phyloP scores from a whole-genome alignment of 2,113 vertebrate species.

The Romanogobio albipinnatus region DNA sequence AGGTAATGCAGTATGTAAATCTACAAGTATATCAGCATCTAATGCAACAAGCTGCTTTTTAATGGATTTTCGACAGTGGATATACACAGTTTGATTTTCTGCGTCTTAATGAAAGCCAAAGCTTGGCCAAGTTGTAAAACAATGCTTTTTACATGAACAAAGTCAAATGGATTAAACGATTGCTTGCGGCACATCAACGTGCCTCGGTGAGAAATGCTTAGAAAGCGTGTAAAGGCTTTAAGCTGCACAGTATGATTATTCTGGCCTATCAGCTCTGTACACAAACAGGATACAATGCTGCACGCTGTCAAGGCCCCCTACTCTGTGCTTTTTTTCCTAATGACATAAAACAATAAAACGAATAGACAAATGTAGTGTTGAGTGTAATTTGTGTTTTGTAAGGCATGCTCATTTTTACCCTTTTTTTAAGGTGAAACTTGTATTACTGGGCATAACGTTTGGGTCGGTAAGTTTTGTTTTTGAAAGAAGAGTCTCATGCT shows the following conservation, averaged over 20 bases:
- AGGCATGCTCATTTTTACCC: too few species aligned
- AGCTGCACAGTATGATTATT: conserved; percentile 32
- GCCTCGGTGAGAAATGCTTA: conserved; percentile 22
- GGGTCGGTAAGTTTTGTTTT: too few species aligned
- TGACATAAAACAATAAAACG: conserved; percentile 47
- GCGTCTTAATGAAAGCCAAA: conserved; percentile 75
- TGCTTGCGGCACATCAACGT: conserved; percentile 24
- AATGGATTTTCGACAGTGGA: conserved; percentile 22
- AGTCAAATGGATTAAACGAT: conserved; percentile 23
- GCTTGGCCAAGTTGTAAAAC: conserved; percentile 67
- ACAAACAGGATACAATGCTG: conserved; percentile 41
- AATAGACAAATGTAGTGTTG: conserved; percentile 29
- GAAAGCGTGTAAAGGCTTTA: conserved; percentile 32
- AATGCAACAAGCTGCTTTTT: conserved; percentile 66
- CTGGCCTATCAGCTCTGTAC: conserved; percentile 39
- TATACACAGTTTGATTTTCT: conserved; percentile 51
- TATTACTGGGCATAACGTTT: too few species aligned
- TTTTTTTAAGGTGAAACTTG: too few species aligned
- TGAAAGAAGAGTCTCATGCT: too few species aligned
- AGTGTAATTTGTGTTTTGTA: background rate
- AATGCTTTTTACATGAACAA: conserved; percentile 37
- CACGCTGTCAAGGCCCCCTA: conserved; percentile 39
- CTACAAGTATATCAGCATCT: conserved; percentile 65
- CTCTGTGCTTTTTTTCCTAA: conserved; percentile 51
- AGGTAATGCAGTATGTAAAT: conserved; percentile 64